A percentile compares a stretch with the other conserved stretches of the same genome.
Evolutionary conservation across 2,113 vertebrate genomes (phyloP).

Genomic region (Diglossa brunneiventris): DNA sequence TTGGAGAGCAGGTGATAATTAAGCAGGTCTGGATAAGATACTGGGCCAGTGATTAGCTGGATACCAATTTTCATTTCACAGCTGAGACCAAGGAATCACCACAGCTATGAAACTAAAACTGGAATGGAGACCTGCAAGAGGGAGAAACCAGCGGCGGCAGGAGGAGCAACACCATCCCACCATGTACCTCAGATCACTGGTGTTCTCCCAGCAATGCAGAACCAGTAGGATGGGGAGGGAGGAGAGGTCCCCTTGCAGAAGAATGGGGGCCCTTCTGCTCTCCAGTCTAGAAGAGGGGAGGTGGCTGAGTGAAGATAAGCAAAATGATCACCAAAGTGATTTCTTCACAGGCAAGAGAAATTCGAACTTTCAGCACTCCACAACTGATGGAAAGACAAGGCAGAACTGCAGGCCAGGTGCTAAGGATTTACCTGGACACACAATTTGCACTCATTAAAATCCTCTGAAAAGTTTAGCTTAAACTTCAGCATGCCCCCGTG

Average conservation of each 20-base stretch:
- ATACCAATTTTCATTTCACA: constrained; percentile 26
- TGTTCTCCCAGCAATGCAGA: background rate
- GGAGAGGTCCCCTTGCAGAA: background rate
- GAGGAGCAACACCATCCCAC: background rate
- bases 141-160: background rate
- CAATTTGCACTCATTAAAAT: background rate
- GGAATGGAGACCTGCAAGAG: background rate
- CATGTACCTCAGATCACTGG: background rate
- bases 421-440: background rate
- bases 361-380: background rate
- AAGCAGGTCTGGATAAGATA: constrained; percentile 42
- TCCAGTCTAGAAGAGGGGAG: background rate
- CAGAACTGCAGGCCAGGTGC: background rate
- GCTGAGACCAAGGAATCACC: constrained; percentile 1
- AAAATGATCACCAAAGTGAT: background rate
- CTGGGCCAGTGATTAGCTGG: background rate
- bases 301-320: background rate
- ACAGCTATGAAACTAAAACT: background rate
- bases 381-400: background rate
- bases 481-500: background rate
- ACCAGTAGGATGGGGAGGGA: background rate
- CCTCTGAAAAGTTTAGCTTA: background rate
- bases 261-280: background rate
- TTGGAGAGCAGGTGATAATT: constrained; percentile 47
- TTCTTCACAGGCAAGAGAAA: background rate